phyloP scores from a whole-genome alignment of 30 jellyfish, hydroid and myxozoan species.

The Hydra vulgaris region DNA sequence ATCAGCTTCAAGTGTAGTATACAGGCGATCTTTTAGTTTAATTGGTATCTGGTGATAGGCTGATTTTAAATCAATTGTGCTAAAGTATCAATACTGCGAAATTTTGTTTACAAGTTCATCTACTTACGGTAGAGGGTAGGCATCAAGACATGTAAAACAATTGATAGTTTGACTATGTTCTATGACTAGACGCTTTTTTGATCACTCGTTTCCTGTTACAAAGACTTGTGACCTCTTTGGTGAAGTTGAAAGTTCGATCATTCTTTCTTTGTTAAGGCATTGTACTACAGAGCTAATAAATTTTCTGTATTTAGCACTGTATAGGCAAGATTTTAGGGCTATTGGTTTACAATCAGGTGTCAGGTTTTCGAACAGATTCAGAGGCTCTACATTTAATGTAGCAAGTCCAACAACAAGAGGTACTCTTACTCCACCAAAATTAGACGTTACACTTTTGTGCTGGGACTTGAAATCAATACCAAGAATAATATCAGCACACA shows the following conservation, averaged over 20 bases:
- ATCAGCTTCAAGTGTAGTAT: too few species aligned
- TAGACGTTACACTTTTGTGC: too few species aligned
- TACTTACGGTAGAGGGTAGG: too few species aligned
- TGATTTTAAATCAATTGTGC: too few species aligned
- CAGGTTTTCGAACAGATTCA: too few species aligned
- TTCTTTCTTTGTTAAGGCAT: conserved; percentile 1
- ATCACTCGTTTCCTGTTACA: background rate
- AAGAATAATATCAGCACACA: conserved; percentile 2
- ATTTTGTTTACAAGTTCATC: too few species aligned
- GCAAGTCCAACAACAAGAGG: conserved; percentile 5
- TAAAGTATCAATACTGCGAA: too few species aligned
- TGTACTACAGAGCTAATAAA: background rate
- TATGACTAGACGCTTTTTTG: conserved; percentile 1
- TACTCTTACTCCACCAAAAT: background rate
- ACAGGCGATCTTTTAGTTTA: too few species aligned
- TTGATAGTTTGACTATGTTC: conserved; percentile 1
- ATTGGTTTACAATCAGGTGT: too few species aligned
- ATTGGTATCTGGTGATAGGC: too few species aligned
- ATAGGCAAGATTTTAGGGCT: too few species aligned
- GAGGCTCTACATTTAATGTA: conserved; percentile 2
- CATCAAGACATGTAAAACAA: conserved; percentile 1
- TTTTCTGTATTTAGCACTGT: background rate
- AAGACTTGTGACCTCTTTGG: conserved; percentile 2
- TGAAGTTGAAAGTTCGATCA: background rate
- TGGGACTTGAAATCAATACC: too few species aligned